Evolutionary conservation across 2,113 vertebrate genomes (phyloP).

Genomic region (Lynx canadensis): DNA sequence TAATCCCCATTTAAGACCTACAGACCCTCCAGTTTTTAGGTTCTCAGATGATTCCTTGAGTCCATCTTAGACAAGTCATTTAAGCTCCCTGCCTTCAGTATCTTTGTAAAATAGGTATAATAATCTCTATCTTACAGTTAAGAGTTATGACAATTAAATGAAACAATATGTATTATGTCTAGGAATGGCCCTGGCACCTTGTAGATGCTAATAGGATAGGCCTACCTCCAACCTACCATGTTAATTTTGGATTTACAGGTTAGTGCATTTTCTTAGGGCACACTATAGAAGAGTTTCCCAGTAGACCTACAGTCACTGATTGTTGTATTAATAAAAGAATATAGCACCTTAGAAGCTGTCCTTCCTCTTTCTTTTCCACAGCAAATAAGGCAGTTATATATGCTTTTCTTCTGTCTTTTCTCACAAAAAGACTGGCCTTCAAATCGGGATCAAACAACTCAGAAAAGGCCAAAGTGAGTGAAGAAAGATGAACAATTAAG

Average conservation of each 20-base stretch:
- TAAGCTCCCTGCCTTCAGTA: not conserved
- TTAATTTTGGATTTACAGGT: not conserved
- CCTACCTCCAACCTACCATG: not conserved
- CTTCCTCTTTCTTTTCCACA: not conserved
- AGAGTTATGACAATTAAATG: not conserved
- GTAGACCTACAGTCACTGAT: not conserved
- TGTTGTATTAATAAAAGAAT: constrained; percentile 7
- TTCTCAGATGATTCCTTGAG: not conserved
- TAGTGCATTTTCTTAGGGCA: not conserved
- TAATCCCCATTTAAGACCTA: not conserved
- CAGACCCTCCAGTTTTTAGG: not conserved
- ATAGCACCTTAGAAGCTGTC: not conserved
- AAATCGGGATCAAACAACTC: not conserved
- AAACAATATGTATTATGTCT: not conserved
- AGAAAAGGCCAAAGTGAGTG: not conserved
- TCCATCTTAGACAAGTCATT: not conserved
- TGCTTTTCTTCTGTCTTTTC: not conserved
- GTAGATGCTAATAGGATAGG: not conserved
- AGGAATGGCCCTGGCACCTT: not conserved
- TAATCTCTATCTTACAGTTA: not conserved
- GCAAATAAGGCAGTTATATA: not conserved
- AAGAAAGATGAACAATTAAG: constrained; percentile 2
- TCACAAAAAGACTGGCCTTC: constrained; percentile 13
- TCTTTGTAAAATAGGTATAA: not conserved
- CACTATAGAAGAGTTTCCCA: not conserved